Conservation (phyloP, 2,797 vertebrate genomes). For the Buceros bicornis region DNA sequence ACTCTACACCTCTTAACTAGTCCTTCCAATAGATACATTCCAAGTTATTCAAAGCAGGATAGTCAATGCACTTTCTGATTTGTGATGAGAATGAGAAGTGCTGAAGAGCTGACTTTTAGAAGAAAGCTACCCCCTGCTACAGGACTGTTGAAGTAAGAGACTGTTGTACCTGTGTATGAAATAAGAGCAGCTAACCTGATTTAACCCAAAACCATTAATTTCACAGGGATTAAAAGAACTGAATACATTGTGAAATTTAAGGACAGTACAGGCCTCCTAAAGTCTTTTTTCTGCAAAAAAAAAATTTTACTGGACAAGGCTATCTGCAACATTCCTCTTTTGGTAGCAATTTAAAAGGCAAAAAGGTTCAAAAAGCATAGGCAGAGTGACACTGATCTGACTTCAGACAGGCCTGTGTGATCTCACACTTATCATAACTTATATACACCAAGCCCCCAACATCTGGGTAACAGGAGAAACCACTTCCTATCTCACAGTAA, state of each 20-base stretch:
- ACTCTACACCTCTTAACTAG: neutral
- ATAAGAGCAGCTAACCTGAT: neutral
- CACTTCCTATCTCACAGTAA: neutral
- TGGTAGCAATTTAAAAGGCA: neutral
- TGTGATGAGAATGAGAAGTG: neutral
- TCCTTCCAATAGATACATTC: neutral
- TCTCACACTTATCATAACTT: neutral
- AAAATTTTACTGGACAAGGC: neutral
- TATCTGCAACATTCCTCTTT: neutral
- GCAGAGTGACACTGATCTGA: neutral
- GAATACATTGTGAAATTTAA: neutral
- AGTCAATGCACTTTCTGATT: neutral
- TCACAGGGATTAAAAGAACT: neutral
- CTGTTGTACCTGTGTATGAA: neutral
- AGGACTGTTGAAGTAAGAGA: neutral
- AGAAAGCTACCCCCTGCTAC: neutral
- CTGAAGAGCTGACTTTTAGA: neutral
- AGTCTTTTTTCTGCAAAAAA: neutral
- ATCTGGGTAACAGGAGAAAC: neutral
- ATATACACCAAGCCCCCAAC: neutral
- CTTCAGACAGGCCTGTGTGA: neutral
- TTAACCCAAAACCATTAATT: neutral
- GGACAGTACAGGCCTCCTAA: neutral
- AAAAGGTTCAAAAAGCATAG: neutral
- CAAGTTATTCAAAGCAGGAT: neutral